Evolutionary conservation across 2,113 vertebrate species (phyloP).

Genomic region (Catharus bicknelli): DNA sequence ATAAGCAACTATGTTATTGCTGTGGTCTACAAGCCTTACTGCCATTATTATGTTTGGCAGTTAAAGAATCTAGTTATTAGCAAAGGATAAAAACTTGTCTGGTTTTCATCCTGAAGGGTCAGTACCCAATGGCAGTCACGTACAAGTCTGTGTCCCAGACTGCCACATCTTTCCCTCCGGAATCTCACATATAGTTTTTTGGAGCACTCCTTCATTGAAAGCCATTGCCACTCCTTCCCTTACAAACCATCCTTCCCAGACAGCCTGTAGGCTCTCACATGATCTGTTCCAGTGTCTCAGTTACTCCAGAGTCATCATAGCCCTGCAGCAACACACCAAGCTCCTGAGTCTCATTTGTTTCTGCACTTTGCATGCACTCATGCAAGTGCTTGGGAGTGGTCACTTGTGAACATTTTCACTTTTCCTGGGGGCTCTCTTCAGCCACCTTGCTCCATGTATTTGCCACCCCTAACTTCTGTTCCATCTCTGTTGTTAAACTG

Average conservation of each 20-base stretch:
- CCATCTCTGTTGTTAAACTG: background rate
- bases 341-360: background rate
- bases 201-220: background rate
- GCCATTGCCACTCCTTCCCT: background rate
- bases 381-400: background rate
- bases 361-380: fast-evolving
- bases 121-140: background rate
- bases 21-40: background rate
- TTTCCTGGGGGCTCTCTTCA: background rate
- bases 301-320: background rate
- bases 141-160: background rate
- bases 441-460: background rate
- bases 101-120: background rate
- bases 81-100: background rate
- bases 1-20: conserved; percentile 1
- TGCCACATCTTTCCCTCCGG: background rate
- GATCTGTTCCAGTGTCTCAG: fast-evolving
- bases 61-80: background rate
- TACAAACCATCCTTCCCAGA: background rate
- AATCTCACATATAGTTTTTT: background rate
- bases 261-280: fast-evolving
- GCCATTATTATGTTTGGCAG: background rate
- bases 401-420: background rate
- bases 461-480: background rate
- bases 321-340: background rate